Evolutionary conservation across 2,113 vertebrate species (phyloP), one percentile per base, ranked within the genome.

Genomic region (Limnothrissa miodon): DNA sequence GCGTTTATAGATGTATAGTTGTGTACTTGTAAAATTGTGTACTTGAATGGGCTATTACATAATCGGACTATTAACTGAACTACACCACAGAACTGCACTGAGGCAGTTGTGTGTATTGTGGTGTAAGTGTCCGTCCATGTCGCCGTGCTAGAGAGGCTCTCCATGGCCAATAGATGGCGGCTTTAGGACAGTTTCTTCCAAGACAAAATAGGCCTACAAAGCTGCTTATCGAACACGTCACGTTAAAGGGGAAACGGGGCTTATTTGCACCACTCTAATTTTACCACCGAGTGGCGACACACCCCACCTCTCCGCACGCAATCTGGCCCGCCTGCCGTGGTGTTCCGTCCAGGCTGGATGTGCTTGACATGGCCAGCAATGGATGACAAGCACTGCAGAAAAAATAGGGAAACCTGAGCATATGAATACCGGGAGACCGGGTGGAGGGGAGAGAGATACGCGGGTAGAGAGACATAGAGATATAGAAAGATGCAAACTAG

Each of bases 331-430:
- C 87, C 88, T 87, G 70, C 39, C 82, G 81, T 48, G 59, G 51
- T 85, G 81, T 92, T 90, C 92, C 90, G 89, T 90, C 90, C 74
- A 66, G 78, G 89, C 89, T 91, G 85, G 90, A 92, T 88, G 70
- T 91, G 90, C 89, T 90, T 93, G 91, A 89, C 88, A 90, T 59
- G 90, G 91, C 91, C 92, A 92, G 89, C 82, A 90, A 92, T 92
- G 92, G 90, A 89, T 91, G 90, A 89, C 90, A 89, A 87, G 82
- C 82, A 83, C 87, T 83, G 89, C 89, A 29, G 89, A 85, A 90
- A 84, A 87, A 89, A 85, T 78, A 82, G 89, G 91, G 86, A 90
- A 92, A 90, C 89, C 88, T 81, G 92, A 94, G 89, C 86, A 84
- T 83, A 79, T 80, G 82, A 48, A 66, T 82, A 23, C 29, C 78